Base-by-base conservation (phyloP, 2,113 vertebrate genomes). In the Picathartes gymnocephalus region DNA sequence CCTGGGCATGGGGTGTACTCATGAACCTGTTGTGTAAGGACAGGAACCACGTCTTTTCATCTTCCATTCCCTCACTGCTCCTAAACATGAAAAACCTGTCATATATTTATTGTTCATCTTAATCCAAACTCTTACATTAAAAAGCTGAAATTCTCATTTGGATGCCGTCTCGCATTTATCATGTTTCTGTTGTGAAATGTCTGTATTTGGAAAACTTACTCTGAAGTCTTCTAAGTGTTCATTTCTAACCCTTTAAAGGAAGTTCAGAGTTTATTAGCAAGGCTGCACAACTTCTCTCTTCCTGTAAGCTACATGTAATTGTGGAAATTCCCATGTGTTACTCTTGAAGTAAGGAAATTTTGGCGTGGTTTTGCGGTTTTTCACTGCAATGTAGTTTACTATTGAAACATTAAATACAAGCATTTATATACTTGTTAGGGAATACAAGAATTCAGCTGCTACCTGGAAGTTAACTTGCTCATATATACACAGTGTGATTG, bases 21-120 rank as follows among this genome's bases (percentile, higher is more conserved):
- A 4, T 0, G 0, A 73, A 28, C 28, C 19, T 58, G 2, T 3
- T 60, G 11, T 9, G 11, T 31, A 60, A 71, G 35, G 73, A 86
- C 37, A 64, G 71, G 68, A 94, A 10, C 39, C 4, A 15, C 1
- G 0, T 42, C 16, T 72, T 23, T 40, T 61, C 28, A n/a, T 45
- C 19, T 5, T 69, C 16, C 5, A 15, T 45, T 66, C 8, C 42
- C 19, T 17, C 0, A 0, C 35, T 68, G 18, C 18, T 40, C 40
- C 45, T 33, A 24, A 92, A 44, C 21, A 35, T 0, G 0, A 17
- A 77, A 86, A 86, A 24, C 10, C 30, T 35, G 24, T n/a, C 33
- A 20, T 15, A 27, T n/a, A n/a, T 84, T 91, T 69, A 6, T 30
- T 89, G 15, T 30, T 61, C 5, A n/a, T 88, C 71, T 87, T 44